Base-by-base conservation (phyloP, 2,113 vertebrate genomes). In the Gambusia affinis region DNA sequence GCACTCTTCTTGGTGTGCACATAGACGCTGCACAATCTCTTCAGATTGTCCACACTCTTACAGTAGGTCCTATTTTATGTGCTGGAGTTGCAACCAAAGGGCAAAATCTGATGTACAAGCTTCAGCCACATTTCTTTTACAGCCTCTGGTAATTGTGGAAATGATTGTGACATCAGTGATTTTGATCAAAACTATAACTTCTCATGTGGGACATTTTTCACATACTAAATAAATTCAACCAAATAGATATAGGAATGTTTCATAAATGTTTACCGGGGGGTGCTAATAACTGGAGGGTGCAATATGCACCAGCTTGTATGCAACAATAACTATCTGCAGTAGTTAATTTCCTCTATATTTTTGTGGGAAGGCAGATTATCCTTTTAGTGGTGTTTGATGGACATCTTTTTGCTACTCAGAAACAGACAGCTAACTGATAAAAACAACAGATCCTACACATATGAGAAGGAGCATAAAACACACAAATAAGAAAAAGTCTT, bases 361-460 rank as follows among this genome's bases (percentile, higher is more conserved):
- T 71, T 33, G 72, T 39, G 74, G 31, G 62, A 8, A 65, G 68
- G 72, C 69, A 85, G 72, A 83, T 89, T 81, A 39, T 64, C 28
- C 6, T 37, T 5, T 27, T 17, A n/a, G 51, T 28, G 15, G 19
- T 54, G 73, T 37, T 61, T 60, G 28, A 75, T 60, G 14, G n/a
- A 70, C 12, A 39, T 64, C 35, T 72, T 72, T 67, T 75, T 22
- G 69, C 66, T 73, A 12, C 42, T 39, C 11, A 39, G 54, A 75
- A 61, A 70, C 61, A 63, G 75, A 69, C 11, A 31, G 61, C 14
- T 24, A 60, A 64, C 60, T 87, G 73, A 91, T 85, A 85, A 71
- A 68, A 80, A 62, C 28, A 86, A 35, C 84, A 89, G 80, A 85
- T 90, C 89, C 81, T 30, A 76, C 54, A 76, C 39, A 37, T 30